Evolutionary conservation across 1,140 invertebrate species (phyloP).

Genomic region (Euura lappo): DNA sequence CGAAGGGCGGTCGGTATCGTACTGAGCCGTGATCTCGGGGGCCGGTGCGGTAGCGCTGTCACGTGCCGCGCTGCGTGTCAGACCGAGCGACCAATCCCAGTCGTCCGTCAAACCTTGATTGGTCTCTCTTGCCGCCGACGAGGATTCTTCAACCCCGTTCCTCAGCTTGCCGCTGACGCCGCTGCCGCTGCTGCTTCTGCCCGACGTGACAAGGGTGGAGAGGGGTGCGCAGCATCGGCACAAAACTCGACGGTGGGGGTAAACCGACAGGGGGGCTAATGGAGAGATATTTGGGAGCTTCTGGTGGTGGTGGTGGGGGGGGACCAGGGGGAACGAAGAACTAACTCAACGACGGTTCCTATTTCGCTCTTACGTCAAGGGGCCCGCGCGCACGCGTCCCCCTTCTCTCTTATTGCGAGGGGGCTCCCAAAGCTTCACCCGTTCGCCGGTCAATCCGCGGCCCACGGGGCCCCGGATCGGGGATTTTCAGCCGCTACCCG

Average conservation of each 20-base stretch:
- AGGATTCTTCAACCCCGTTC: constrained; percentile 61
- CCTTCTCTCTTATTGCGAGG: constrained; percentile 28
- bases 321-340: constrained; percentile 25
- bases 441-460: not conserved
- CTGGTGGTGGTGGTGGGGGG: constrained; percentile 43
- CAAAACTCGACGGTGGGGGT: constrained; percentile 28
- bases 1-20: constrained; percentile 60
- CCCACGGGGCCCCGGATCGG: not conserved
- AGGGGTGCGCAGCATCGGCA: constrained; percentile 15
- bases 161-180: constrained; percentile 33
- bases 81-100: constrained; percentile 61
- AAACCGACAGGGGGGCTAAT: constrained; percentile 54
- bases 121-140: constrained; percentile 55
- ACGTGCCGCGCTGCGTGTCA: constrained; percentile 41
- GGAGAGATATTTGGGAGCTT: constrained; percentile 59
- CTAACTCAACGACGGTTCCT: not conserved
- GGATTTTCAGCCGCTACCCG: not conserved
- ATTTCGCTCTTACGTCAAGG: constrained; percentile 35
- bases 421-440: no score
- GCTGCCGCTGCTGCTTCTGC: constrained; percentile 27
- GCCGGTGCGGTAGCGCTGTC: constrained; percentile 28
- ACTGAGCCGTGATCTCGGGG: constrained; percentile 55
- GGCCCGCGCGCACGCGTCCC: constrained; percentile 52
- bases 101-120: constrained; percentile 68
- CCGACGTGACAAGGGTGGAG: constrained; percentile 38